Percentiles rank a stretch among this genome's conserved stretches.
Conservation (phyloP, 2,113 vertebrate genomes). For the Vanacampus margaritifer region DNA sequence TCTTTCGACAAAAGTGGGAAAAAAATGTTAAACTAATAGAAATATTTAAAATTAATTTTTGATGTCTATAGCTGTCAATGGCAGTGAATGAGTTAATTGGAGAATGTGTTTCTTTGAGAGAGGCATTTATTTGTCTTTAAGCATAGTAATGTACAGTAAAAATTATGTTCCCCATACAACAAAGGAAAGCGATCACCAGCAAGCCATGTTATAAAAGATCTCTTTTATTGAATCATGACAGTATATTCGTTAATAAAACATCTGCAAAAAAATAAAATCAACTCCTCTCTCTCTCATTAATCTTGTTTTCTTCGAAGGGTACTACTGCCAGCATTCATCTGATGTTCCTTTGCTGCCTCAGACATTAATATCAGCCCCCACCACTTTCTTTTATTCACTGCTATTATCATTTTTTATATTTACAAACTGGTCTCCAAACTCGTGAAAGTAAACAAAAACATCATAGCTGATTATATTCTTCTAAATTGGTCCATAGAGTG, state of each 20-base stretch:
- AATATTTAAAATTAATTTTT: no score
- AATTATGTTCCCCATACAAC: not conserved
- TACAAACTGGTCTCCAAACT: conserved; percentile 52
- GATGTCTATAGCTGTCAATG: no score
- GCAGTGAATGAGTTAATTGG: no score
- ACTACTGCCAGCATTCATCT: conserved; percentile 34
- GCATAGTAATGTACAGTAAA: not conserved
- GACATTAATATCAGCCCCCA: conserved; percentile 19
- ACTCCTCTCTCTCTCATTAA: conserved; percentile 37
- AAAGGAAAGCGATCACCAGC: conserved; percentile 23
- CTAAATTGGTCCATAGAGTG: conserved; percentile 44
- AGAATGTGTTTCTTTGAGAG: no score
- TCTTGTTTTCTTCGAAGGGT: conserved; percentile 45
- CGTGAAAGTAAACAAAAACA: conserved; percentile 41
- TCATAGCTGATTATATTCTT: conserved; percentile 32
- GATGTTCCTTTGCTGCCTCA: conserved; percentile 62
- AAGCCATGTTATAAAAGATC: conserved; percentile 63
- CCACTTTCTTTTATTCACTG: not conserved
- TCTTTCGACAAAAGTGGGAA: no score
- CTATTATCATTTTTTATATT: conserved; percentile 37
- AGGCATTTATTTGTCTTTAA: no score
- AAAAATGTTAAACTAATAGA: no score
- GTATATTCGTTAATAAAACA: conserved; percentile 73
- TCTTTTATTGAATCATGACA: conserved; percentile 66
- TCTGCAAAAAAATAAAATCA: conserved; percentile 70